Base-by-base conservation (phyloP, 2,888 invertebrate genomes). In the Panorpa germanica region DNA sequence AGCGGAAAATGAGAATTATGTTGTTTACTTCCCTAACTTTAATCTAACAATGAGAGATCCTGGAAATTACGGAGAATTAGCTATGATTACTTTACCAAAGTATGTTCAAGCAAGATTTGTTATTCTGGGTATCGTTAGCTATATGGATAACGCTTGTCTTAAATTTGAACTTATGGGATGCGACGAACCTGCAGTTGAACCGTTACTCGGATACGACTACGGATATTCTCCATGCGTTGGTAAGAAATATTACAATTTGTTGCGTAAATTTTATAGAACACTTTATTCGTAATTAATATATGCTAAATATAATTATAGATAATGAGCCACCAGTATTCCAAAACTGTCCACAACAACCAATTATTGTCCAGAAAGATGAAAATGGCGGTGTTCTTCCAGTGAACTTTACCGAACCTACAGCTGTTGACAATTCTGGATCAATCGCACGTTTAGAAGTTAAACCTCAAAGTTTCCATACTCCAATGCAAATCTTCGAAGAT, bases 141-240 rank as follows among this genome's bases (percentile, higher is more conserved):
- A 91, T 46, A 88, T 91, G 76, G 88, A 88, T 42, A 91, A 91
- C 45, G 90, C 91, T 30, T 95, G 93, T 48, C 60, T 95, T 43
- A 90, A 90, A 50, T 93, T 95, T 46, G 93, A 93, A 54, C 53
- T 95, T 27, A 85, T 91, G 77, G 93, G 93, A 19, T 95, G 93
- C 49, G 85, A 91, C 46, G 86, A 85, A 44, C 81, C 85, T 1
- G 65, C 67, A 29, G 57, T 61, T 15, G 82, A 85, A 42, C 82
- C 85, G 3, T 53, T 86, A n/a, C 56, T 90, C 21, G 90, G 90
- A 33, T 91, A 85, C 46, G 86, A 90, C 49, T 83, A 86, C 41
- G 88, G 86, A 36, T 88, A 81, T 50, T 90, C 90, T 2, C 81
- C 88, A 1, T 91, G 90, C 52, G 88, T 90, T 41, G 80, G 70